A percentile compares a stretch with the other conserved stretches of the same genome.
phyloP scores from a whole-genome alignment of 2,113 vertebrate genomes.

The Climacteris rufus region DNA sequence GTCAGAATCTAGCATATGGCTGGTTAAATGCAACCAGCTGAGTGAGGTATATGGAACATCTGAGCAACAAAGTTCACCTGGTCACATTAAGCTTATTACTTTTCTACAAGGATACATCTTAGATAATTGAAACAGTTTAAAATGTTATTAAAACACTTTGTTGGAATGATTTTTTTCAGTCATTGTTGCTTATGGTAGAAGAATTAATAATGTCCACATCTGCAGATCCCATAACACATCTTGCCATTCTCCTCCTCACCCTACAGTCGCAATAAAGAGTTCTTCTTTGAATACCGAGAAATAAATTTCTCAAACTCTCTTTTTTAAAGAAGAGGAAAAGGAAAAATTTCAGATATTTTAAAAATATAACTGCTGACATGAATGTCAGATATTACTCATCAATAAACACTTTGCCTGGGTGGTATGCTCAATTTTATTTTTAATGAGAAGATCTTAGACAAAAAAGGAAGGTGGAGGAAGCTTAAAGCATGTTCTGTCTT shows the following conservation, averaged over 20 bases:
- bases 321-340: not conserved
- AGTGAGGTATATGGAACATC: not conserved
- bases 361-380: not conserved
- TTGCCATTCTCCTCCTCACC: not conserved
- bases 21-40: not conserved
- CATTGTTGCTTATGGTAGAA: not conserved
- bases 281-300: not conserved
- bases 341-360: not conserved
- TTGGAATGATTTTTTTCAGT: not conserved
- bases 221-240: not conserved
- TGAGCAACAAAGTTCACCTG: not conserved
- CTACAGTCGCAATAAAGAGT: not conserved
- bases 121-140: not conserved
- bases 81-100: not conserved
- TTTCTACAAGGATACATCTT: not conserved
- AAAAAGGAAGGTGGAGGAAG: not conserved
- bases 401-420: not conserved
- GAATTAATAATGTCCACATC: not conserved
- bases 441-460: not conserved
- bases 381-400: conserved; percentile 13
- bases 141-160: not conserved
- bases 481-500: not conserved
- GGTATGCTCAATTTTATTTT: not conserved
- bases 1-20: not conserved
- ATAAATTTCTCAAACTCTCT: not conserved